Conservation (phyloP, 2,888 invertebrate genomes). For the Apamea sordens region DNA sequence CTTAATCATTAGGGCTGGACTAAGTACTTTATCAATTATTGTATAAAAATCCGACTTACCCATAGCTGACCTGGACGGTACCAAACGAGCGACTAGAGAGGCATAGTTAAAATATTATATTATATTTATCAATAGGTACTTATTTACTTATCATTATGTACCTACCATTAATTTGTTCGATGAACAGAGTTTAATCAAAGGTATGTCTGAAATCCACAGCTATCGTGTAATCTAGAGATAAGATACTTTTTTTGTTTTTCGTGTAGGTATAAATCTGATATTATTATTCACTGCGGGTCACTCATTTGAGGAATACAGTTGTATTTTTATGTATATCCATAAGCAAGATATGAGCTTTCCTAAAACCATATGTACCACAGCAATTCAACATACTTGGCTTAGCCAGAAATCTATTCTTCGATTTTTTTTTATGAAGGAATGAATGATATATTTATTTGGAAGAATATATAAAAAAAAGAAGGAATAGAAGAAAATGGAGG, state of each 20-base stretch:
- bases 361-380: neutral
- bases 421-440: no score
- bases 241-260: constrained; percentile 50
- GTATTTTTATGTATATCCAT: neutral
- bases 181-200: constrained; percentile 69
- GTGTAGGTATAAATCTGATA: constrained; percentile 31
- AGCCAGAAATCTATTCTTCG: no score
- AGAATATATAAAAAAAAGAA: no score
- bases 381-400: no score
- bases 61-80: constrained; percentile 76
- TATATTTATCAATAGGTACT: constrained; percentile 80
- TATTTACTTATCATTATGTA: constrained; percentile 72
- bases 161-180: constrained; percentile 65
- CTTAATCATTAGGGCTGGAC: neutral
- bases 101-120: constrained; percentile 71
- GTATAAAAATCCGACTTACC: constrained; percentile 75
- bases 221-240: constrained; percentile 64
- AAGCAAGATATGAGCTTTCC: neutral
- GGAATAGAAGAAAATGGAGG: no score
- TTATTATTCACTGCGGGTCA: constrained; percentile 12
- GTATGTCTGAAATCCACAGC: constrained; percentile 66
- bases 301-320: constrained; percentile 21
- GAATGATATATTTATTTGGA: no score
- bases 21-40: constrained; percentile 17
- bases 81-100: constrained; percentile 76